A percentile compares a stretch with the other conserved stretches of the same genome.
phyloP scores from a whole-genome alignment of 2,888 invertebrate species.

The Cantharis lateralis region DNA sequence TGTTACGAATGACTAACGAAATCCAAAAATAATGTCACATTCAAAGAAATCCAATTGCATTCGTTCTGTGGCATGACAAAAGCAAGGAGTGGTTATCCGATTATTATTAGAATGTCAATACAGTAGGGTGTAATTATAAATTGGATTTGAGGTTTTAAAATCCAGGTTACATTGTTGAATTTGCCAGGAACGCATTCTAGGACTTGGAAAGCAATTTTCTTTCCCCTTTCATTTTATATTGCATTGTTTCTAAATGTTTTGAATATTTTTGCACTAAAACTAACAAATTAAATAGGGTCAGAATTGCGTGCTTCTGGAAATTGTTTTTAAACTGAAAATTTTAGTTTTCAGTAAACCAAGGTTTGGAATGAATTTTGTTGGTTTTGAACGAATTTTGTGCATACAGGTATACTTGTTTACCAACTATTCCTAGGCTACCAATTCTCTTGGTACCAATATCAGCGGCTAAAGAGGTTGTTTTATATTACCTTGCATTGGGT shows the following conservation, averaged over 20 bases:
- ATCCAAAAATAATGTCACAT: neutral
- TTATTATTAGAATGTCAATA: neutral
- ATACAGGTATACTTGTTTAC: no score
- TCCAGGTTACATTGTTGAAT: neutral
- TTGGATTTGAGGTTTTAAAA: neutral
- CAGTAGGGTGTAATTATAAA: neutral
- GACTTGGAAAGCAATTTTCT: neutral
- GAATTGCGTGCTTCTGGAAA: neutral
- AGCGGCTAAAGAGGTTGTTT: neutral
- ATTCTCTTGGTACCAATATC: neutral
- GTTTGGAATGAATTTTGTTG: neutral
- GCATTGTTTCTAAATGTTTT: neutral
- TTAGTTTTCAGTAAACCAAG: neutral
- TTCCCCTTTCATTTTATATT: neutral
- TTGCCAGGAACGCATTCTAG: neutral
- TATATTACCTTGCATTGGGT: neutral
- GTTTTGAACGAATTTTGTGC: no score
- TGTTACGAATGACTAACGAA: constrained; percentile 1
- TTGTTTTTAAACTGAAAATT: neutral
- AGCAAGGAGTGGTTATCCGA: neutral
- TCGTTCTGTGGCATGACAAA: neutral
- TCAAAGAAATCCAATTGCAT: neutral
- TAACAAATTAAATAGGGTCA: neutral
- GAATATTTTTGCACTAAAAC: neutral
- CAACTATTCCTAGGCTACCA: neutral